Base-by-base conservation (phyloP, 2,888 invertebrate species). In the Zaprionus bogoriensis region DNA sequence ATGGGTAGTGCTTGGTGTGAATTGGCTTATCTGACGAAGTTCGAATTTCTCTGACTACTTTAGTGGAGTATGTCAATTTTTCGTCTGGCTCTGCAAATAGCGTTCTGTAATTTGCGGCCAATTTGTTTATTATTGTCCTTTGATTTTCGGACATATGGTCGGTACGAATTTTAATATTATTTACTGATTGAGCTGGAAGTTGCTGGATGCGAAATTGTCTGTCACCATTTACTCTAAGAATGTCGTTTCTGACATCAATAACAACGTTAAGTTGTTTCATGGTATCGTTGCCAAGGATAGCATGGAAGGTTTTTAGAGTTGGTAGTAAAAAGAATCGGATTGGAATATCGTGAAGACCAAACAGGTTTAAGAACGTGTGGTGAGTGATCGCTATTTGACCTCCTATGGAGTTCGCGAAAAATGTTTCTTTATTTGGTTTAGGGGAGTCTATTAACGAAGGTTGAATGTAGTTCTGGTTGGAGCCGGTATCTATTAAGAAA, bases 281-380 rank as follows among this genome's bases (percentile, higher is more conserved):
- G 28, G 19, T 28, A 10, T 45, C 45, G 17, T 45, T 28, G 3
- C 28, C 45, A 19, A 45, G 9, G 9, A 45, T 45, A 28, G 27
- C 27, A 45, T 45, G 17, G 19, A 45, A 45, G 9, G 45, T 45
- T 45, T 45, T 45, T 2, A 45, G 19, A 27, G 45, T 45, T 12
- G 42, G 42, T 7, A 42, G 42, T 12, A 42, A 9, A 14, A 42
- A 42, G 9, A 42, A 42, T 23, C n/a, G 23, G 3, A 25, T 6
- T 42, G 42, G 42, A 4, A 23, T 23, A 3, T 14, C 28, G 10
- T n/a, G 10, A n/a, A n/a, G 22, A 23, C 23, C 25, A 4, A 42
- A 42, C 4, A 42, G 14, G 22, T 9, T 3, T 12, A 42, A 1
- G 23, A 22, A 23, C 1, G 42, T 42, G 23, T 25, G 42, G 23